Evolutionary conservation across 2,113 vertebrate species (phyloP), one percentile per base, ranked within the genome.

Genomic region (Raja brachyura): DNA sequence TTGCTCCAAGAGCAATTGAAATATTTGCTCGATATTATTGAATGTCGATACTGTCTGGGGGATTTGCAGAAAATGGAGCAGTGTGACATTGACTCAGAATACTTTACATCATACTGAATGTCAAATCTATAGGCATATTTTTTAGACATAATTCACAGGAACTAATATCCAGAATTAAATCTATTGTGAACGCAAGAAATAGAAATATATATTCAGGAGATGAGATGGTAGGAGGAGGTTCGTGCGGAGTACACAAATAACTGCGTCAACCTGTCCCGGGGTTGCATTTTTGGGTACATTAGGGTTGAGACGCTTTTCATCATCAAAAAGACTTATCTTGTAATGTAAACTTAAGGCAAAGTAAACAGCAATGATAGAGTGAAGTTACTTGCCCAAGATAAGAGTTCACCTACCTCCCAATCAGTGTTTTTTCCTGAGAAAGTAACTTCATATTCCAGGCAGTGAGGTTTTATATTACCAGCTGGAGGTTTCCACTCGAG

Each of bases 391-490:
- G 68, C 70, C 48, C 66, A 54, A 1, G 39, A 14, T 31, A 74
- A 39, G 39, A 54, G 10, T 54, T 54, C 70, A 1, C 90, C 39
- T 73, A 92, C 90, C 39, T 92, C 22, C 90, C 90, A 92, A 18
- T 73, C 22, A 54, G 68, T 54, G 90, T 48, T 22, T 74, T 73
- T 70, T 39, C 78, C n/a, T 25, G 0, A 78, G 79, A 93, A 93
- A 68, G 97, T 94, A 88, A 98, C 94, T 94, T 98, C 96, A 16
- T 97, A 98, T 94, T 97, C 96, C 6, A 98, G 95, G 94, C 98
- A 99, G 0, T 96, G 95, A 0, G 68, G 75, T 0, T 97, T 96
- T 0, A 96, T 93, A 0, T 63, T 94, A 0, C 97, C 96, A 0
- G 3, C 90, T 0, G 97, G 97, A 0, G 94, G 59, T 0, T 93